A percentile compares a stretch with the other conserved stretches of the same genome.
Evolutionary conservation across 2,797 vertebrate species (phyloP).

Genomic region (Mico argentatus): DNA sequence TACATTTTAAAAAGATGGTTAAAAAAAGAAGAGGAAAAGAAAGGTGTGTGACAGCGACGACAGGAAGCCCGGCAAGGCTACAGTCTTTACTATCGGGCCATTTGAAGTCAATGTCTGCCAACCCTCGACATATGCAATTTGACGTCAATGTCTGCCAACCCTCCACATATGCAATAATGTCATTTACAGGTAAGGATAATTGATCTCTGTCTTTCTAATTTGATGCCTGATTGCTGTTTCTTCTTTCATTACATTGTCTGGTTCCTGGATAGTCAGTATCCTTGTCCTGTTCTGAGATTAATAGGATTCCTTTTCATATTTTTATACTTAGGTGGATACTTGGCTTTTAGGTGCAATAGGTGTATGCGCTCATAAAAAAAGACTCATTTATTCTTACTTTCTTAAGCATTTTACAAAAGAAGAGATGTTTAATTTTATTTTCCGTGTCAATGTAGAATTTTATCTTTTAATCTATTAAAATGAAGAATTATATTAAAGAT

Average conservation of each 20-base stretch:
- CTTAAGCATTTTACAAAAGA: not conserved
- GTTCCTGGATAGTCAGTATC: not conserved
- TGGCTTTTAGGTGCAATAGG: not conserved
- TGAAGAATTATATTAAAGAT: not conserved
- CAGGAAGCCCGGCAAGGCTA: not conserved
- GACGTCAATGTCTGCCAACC: not conserved
- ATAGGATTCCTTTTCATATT: not conserved
- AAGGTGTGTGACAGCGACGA: not conserved
- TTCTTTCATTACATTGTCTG: not conserved
- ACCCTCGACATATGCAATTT: not conserved
- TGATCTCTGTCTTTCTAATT: not conserved
- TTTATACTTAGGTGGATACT: not conserved
- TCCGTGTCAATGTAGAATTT: not conserved
- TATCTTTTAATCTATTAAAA: not conserved
- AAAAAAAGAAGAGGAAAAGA: not conserved
- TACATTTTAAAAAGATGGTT: not conserved
- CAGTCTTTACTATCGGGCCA: not conserved
- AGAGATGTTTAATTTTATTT: not conserved
- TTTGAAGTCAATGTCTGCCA: not conserved
- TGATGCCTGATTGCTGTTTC: constrained; percentile 18
- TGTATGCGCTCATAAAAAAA: not conserved
- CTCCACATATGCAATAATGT: not conserved
- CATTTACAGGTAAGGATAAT: not conserved
- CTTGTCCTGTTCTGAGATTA: not conserved
- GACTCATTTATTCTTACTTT: not conserved